Base-by-base conservation (phyloP, 2,888 invertebrate species). In the Drosophila lacicola region DNA sequence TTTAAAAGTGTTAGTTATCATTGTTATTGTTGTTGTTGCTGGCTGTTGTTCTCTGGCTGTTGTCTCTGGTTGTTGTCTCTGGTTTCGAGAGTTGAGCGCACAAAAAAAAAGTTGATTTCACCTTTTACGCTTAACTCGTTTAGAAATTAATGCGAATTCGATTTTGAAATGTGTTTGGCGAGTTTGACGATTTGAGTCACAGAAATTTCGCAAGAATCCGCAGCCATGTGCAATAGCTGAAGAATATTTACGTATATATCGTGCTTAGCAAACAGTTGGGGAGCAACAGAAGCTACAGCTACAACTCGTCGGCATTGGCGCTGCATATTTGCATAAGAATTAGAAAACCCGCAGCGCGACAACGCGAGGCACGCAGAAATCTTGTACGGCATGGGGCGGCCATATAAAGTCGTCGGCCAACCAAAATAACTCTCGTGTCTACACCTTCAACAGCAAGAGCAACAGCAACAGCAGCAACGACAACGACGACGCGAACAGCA, bases 271-370 rank as follows among this genome's bases (percentile, higher is more conserved):
- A 79, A 83, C 80, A 81, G 80, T 81, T 81, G 67, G 73, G 33
- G 78, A 78, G 77, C 82, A 69, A 62, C 65, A 67, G 65, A 44
- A 78, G 75, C 74, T 60, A 63, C 72, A 65, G 44, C 51, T 17
- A 51, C 70, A 64, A 44, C 66, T 58, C 41, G 55, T 39, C 58
- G 64, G 53, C 70, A 63, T 61, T 57, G 44, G 61, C 64, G 44
- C 11, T 76, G 72, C 85, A 88, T 75, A 86, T 89, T 86, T 86
- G 88, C 89, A 88, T 89, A 82, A 86, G 86, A 86, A 86, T 86
- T 86, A 86, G 86, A 86, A 86, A 85, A 67, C 62, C 62, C 70
- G 66, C 68, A 51, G 70, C 63, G 82, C 81, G 54, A 79, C 75
- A 76, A n/a, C 67, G 44, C 67, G 33, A 69, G 75, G 61, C 74